Evolutionary conservation across 2,888 invertebrate genomes (phyloP).

Genomic region (Mythimna lalbum): DNA sequence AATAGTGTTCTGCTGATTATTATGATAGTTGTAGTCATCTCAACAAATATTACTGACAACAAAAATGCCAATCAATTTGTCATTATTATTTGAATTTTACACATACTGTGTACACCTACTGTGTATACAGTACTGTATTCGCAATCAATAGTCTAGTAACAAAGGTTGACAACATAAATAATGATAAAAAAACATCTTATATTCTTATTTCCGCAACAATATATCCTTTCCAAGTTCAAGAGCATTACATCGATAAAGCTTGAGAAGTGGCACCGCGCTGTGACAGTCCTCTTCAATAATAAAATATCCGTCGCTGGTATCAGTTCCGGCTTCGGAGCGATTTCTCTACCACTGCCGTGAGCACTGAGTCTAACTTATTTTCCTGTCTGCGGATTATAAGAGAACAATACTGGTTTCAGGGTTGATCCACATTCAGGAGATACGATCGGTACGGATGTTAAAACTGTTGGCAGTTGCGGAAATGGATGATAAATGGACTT

Average conservation of each 20-base stretch:
- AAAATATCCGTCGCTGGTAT: conserved; percentile 55
- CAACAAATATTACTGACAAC: not conserved
- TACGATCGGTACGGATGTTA: conserved; percentile 44
- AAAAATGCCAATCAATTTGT: not conserved
- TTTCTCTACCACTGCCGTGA: conserved; percentile 48
- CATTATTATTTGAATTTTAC: not conserved
- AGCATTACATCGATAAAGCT: conserved; percentile 35
- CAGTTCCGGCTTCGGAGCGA: conserved; percentile 60
- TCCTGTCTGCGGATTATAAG: conserved; percentile 46
- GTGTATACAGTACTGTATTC: too few relatives aligned
- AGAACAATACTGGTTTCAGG: conserved; percentile 58
- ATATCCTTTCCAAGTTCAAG: conserved; percentile 18
- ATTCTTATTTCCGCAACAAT: conserved; percentile 28
- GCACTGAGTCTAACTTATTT: conserved; percentile 53
- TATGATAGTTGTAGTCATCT: not conserved
- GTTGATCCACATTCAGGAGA: conserved; percentile 44
- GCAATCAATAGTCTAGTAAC: not conserved
- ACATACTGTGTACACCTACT: not conserved
- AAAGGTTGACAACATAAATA: conserved; percentile 12
- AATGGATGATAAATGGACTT: conserved; percentile 23
- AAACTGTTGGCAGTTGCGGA: conserved; percentile 43
- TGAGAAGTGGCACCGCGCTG: conserved; percentile 27
- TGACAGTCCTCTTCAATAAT: conserved; percentile 54
- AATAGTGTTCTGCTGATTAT: not conserved
- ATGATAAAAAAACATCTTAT: conserved; percentile 1